Base-by-base conservation (phyloP, 1,140 invertebrate genomes). In the Lasioglossum albipes region DNA sequence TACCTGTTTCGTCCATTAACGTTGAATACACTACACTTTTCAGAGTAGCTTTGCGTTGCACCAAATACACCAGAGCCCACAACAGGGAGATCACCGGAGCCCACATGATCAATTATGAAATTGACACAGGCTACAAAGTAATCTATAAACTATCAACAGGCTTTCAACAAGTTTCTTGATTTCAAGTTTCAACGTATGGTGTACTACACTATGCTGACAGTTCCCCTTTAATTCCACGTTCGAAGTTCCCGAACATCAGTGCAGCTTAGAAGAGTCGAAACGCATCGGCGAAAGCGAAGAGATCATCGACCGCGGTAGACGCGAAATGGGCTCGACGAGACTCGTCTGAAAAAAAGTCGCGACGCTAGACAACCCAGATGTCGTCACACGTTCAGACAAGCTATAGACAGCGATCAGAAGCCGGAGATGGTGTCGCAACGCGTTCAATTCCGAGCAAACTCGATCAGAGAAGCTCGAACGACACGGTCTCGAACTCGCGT, bases 41-140 rank as follows among this genome's bases (percentile, higher is more conserved):
- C 36, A 41, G 18, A 9, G 27, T 31, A n/a, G 72, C 62, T 68
- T 83, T 89, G n/a, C 85, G 85, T 41, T 84, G 86, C 59, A 89
- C 45, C 22, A 84, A 31, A 49, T 89, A 87, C 64, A 84, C 59
- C 42, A 89, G 79, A 5, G 71, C 22, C 87, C 87, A 88, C 70
- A 89, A 16, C 12, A 85, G 80, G n/a, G 87, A 86, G 73, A 87
- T 85, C 31, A 90, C 68, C 6, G 85, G 84, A 12, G 79, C 41
- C 88, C 85, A 89, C 88, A 85, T 88, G 4, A 82, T 74, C 45
- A 52, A 54, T 68, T 22, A 16, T 20, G 36, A 22, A 67, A 13
- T 52, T 10, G 27, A 10, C 59, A 22, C 20, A 18, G 54, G 0
- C 41, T 9, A 27, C 20, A 18, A 31, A 16, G 10, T 0, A 20